Percentiles rank a stretch among this genome's conserved stretches.
Evolutionary conservation across 2,888 invertebrate genomes (phyloP).

Genomic region (Plemyria rubiginata): DNA sequence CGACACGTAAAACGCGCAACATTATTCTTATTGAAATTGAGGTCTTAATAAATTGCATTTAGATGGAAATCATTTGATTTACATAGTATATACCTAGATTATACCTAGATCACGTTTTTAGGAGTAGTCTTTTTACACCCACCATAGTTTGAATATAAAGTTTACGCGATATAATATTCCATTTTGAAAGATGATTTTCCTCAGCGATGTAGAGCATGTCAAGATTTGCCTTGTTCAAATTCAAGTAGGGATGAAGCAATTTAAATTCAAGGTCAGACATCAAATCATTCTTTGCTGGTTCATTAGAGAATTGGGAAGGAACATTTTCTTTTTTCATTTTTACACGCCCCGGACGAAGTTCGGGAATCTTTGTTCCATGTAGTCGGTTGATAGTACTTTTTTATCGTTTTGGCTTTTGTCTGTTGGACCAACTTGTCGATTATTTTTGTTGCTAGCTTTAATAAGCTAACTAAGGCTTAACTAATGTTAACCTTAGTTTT

Average conservation of each 20-base stretch:
- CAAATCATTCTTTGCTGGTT: slow-evolving; percentile 7
- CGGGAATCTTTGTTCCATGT: background rate
- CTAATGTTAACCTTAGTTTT: too few species aligned
- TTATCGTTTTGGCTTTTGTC: too few species aligned
- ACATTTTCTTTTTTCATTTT: slow-evolving; percentile 6
- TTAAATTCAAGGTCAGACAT: slow-evolving; percentile 12
- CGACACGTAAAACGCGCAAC: too few species aligned
- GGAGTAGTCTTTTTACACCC: background rate
- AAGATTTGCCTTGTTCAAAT: slow-evolving; percentile 13
- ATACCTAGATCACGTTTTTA: too few species aligned
- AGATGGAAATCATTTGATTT: too few species aligned
- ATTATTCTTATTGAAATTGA: too few species aligned
- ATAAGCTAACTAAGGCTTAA: too few species aligned
- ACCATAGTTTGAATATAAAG: slow-evolving; percentile 28
- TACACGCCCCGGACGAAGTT: background rate
- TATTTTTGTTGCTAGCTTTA: too few species aligned
- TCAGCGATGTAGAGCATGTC: slow-evolving; percentile 1
- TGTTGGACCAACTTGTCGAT: background rate
- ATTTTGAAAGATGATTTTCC: slow-evolving; percentile 16
- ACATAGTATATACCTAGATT: too few species aligned
- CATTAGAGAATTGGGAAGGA: slow-evolving; percentile 7
- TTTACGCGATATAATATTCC: slow-evolving; percentile 16
- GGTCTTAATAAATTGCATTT: too few species aligned
- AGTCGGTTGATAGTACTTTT: background rate
- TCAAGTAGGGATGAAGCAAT: slow-evolving; percentile 13